Evolutionary conservation across 2,797 vertebrate species (phyloP), one percentile per base, ranked within the genome.

Genomic region (Champsocephalus gunnari): DNA sequence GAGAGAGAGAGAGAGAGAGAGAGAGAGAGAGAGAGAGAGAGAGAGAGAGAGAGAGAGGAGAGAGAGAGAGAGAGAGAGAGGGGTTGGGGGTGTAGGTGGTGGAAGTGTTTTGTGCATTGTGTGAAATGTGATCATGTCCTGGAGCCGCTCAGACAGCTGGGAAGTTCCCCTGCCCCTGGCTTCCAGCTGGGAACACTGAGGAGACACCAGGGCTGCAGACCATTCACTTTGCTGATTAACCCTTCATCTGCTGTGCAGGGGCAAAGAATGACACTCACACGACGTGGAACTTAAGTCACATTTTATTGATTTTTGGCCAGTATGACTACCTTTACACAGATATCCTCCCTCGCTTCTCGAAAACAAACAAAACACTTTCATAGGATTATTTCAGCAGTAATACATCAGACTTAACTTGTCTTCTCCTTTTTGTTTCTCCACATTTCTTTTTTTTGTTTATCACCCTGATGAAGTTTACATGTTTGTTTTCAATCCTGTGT

Each of bases 311-410:
- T 96, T 49, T 93, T 90, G 94, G 89, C 93, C 96, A 96, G 95
- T 79, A 93, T 93, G 95, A 97, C 94, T 95, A 96, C 95, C 96
- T 96, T 97, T 97, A 98, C 89, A 94, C 96, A 98, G 96, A 92
- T 86, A 86, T 84, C 81, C 87, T 81, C 68, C 87, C 91, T 92
- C 94, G 92, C 95, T 93, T 93, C 83, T 80, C 92, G 89, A 94
- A 95, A 95, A 95, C 93, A 94, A 94, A 93, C 90, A 89, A 78
- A 87, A 94, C 91, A 92, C 89, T 91, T 91, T 91, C 81, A 88
- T 82, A 83, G 90, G 50, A 91, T 95, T 93, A 93, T 87, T 89
- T 95, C 90, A 92, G 93, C 93, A 90, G 87, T 93, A 95, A 93
- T 57, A 75, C 87, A 86, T 88, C 82, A 89, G 87, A 89, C 90